Evolutionary conservation across 2,797 vertebrate species (phyloP), one percentile per base, ranked within the genome.

Genomic region (Alosa sapidissima): DNA sequence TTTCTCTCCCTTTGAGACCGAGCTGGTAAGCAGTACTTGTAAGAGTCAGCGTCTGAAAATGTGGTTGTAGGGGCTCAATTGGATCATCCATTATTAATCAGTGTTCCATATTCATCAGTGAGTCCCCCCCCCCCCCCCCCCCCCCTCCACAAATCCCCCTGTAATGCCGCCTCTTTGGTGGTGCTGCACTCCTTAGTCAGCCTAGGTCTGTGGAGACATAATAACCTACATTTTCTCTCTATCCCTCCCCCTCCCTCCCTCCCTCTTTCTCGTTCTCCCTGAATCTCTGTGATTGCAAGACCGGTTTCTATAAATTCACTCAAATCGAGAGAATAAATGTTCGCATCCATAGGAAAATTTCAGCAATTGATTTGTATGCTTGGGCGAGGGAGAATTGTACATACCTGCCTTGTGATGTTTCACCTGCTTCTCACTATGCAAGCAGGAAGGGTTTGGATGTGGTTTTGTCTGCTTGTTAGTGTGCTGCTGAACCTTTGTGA

Each of bases 21-120:
- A 19, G 16, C 36, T 41, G 41, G 72, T 45, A 47, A 78, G 16
- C 41, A 78, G 72, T 21, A n/a, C 16, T 45, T 47, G 41, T 75
- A 16, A 9, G 41, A 47, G 14, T 41, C 24, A 47, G 41, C 8
- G 41, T 78, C 72, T n/a, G 72, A 16, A 78, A 78, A 78, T 78
- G 72, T 78, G 72, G 72, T 78, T 78, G 72, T 78, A 47, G 41
- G 41, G 41, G 72, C 72, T 47, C 88, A 78, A 81, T 88, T 21
- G 81, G 84, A 88, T 90, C 93, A 93, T 94, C 87, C 87, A 94
- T 94, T 93, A 94, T 94, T 93, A 91, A 94, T 89, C 62, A 14
- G 72, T 47, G 41, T 78, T 41, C 72, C 45, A 16, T 47, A 21
- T 78, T 78, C 72, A 78, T 78, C 72, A 78, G 41, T 41, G 19